Conservation (phyloP, 2,797 vertebrate genomes). For the Phrynocephalus vlangalii region DNA sequence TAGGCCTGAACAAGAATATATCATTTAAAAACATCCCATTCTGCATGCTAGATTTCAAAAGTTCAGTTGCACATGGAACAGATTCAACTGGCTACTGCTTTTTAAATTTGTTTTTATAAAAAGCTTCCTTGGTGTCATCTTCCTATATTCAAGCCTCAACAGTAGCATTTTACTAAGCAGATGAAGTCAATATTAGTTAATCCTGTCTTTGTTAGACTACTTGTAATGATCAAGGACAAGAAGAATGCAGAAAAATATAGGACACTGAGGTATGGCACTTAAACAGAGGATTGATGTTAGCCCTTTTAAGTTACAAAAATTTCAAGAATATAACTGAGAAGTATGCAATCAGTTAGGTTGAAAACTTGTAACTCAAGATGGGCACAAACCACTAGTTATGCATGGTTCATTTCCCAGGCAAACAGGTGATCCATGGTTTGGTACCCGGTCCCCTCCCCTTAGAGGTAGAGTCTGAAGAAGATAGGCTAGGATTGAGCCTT, state of each 20-base stretch:
- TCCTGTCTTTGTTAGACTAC: background rate
- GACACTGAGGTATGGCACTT: background rate
- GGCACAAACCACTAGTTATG: no score
- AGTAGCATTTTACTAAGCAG: background rate
- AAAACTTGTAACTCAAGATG: accelerated
- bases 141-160: constrained; percentile 7
- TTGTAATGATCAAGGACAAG: background rate
- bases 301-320: background rate
- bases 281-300: background rate
- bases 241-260: background rate
- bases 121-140: background rate
- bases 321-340: background rate
- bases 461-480: no score
- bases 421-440: no score
- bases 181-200: background rate
- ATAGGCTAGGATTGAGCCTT: no score
- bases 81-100: background rate
- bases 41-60: constrained; percentile 28
- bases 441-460: no score
- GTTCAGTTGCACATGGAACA: constrained; percentile 24
- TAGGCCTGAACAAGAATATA: constrained; percentile 3
- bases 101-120: background rate
- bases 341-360: background rate
- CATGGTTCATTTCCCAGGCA: no score
- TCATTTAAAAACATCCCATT: background rate